Percentiles rank a stretch among this genome's conserved stretches.
phyloP scores from a whole-genome alignment of 2,888 invertebrate genomes.

The Leucoptera coffeella region DNA sequence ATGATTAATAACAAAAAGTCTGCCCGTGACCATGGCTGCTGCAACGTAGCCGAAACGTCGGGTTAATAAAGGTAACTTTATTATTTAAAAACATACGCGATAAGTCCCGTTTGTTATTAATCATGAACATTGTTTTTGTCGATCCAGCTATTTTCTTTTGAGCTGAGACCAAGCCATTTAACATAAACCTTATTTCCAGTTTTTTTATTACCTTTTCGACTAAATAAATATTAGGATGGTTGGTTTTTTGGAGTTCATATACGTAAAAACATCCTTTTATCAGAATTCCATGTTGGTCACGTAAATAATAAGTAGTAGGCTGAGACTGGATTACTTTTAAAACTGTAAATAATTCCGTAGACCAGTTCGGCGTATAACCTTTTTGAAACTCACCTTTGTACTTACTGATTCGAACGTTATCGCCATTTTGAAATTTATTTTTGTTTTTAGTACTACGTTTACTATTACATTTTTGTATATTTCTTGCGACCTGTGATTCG shows the following conservation, averaged over 20 bases:
- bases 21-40: no score
- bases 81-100: neutral
- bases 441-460: neutral
- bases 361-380: slow-evolving; percentile 13
- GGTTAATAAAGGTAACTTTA: no score
- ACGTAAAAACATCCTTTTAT: slow-evolving; percentile 13
- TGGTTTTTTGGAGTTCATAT: slow-evolving; percentile 11
- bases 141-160: slow-evolving; percentile 9
- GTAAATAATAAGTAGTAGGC: slow-evolving; percentile 10
- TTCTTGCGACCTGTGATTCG: neutral
- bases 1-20: no score
- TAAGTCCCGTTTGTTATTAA: no score
- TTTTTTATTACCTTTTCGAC: slow-evolving; percentile 10
- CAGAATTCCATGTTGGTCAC: slow-evolving; percentile 10
- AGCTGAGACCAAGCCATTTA: slow-evolving; percentile 6
- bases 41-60: no score
- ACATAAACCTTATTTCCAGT: slow-evolving; percentile 4
- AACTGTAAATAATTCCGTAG: slow-evolving; percentile 11
- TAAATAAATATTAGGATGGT: slow-evolving; percentile 13
- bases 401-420: slow-evolving; percentile 10
- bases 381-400: slow-evolving; percentile 9
- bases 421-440: slow-evolving; percentile 8
- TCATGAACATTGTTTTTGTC: slow-evolving; percentile 5
- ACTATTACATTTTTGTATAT: neutral
- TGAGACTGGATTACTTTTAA: slow-evolving; percentile 10